Conservation (phyloP, 2,888 invertebrate species). For the Spisula solida region DNA sequence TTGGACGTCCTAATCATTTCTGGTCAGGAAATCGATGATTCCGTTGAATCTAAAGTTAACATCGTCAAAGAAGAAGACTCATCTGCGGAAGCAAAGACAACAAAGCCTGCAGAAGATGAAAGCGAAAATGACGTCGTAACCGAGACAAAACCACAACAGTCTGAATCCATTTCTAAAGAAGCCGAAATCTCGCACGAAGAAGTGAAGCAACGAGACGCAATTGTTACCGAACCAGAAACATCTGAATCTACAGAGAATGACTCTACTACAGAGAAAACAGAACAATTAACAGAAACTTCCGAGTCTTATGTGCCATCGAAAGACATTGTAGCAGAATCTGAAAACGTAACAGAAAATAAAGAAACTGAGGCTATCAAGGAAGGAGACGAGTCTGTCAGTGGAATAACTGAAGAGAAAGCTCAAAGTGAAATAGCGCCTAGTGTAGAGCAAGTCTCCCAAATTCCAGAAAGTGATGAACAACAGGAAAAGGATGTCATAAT, state of each 20-base stretch:
- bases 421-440: not conserved
- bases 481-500: not conserved
- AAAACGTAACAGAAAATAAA: not conserved
- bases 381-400: not conserved
- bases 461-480: not conserved
- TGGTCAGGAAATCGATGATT: not conserved
- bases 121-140: not conserved
- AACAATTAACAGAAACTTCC: not conserved
- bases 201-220: not conserved
- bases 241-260: not conserved
- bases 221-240: not conserved
- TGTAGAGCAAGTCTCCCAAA: slow-evolving; percentile 1
- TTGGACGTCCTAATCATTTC: not conserved
- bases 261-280: not conserved
- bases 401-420: not conserved
- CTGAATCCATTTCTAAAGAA: not conserved
- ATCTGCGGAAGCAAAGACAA: not conserved
- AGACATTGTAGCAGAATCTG: not conserved
- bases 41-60: not conserved
- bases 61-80: not conserved
- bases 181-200: not conserved
- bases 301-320: not conserved
- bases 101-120: not conserved
- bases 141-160: not conserved
- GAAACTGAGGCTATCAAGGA: not conserved